Percentiles rank a stretch among this genome's conserved stretches.
Conservation (phyloP, 2,888 invertebrate species). For the Helleia helle region DNA sequence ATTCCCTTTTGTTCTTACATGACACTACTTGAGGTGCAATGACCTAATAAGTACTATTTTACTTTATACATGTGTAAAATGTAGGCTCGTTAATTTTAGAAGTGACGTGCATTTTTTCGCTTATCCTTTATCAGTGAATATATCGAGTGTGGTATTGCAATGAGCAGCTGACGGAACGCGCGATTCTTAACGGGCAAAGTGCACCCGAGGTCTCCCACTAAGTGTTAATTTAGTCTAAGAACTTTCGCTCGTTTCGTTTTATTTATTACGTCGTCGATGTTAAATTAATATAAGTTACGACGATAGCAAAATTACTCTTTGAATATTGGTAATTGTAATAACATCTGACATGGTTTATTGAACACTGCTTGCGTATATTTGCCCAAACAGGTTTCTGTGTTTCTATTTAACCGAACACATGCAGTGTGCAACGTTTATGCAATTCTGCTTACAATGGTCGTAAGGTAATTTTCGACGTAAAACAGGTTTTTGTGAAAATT, state of each 20-base stretch:
- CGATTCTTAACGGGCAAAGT: slow-evolving; percentile 34
- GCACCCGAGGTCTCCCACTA: slow-evolving; percentile 65
- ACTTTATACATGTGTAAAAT: too few relatives aligned
- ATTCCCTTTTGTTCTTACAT: slow-evolving; percentile 57
- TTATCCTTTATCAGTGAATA: too few relatives aligned
- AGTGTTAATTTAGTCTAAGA: slow-evolving; percentile 70
- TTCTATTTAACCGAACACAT: slow-evolving; percentile 63
- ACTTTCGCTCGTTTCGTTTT: slow-evolving; percentile 64
- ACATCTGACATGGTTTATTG: slow-evolving; percentile 23
- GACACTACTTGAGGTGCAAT: slow-evolving; percentile 66
- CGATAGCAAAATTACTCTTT: slow-evolving; percentile 24
- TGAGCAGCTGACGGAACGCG: slow-evolving; percentile 55
- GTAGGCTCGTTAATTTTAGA: too few relatives aligned
- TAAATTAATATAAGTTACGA: slow-evolving; percentile 28
- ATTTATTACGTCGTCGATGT: slow-evolving; percentile 52
- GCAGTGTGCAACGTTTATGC: slow-evolving; percentile 57
- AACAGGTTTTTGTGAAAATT: slow-evolving; percentile 33
- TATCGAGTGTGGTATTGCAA: slow-evolving; percentile 27
- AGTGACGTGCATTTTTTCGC: too few relatives aligned
- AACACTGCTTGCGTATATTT: slow-evolving; percentile 50
- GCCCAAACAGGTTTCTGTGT: slow-evolving; percentile 56
- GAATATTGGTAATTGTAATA: not conserved
- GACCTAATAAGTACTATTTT: slow-evolving; percentile 69
- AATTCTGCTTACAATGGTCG: slow-evolving; percentile 53
- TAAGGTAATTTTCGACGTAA: slow-evolving; percentile 36